phyloP scores from a whole-genome alignment of 2,797 vertebrate species.

The Rhynchonycteris naso region DNA sequence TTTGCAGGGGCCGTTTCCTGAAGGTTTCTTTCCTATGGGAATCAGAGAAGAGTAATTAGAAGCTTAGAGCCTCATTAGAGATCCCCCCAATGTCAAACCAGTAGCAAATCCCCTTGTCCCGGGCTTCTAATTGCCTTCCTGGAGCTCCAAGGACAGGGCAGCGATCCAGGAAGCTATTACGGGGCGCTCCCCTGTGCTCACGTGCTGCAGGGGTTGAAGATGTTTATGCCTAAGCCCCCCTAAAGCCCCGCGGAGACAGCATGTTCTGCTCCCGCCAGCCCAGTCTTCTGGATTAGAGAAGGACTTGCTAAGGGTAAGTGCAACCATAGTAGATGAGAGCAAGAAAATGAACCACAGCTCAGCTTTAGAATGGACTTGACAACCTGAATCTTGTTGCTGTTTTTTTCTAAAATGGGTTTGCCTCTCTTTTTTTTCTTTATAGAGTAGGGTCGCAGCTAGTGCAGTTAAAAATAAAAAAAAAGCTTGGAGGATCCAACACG shows the following conservation, averaged over 20 bases:
- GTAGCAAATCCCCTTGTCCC: neutral
- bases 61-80: slow-evolving; percentile 62
- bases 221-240: neutral
- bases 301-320: slow-evolving; percentile 9
- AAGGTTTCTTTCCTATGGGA: neutral
- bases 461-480: neutral
- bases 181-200: neutral
- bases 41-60: slow-evolving; percentile 62
- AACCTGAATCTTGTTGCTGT: neutral
- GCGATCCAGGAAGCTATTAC: neutral
- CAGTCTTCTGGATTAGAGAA: neutral
- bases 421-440: neutral
- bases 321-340: neutral
- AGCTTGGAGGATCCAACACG: neutral
- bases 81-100: neutral
- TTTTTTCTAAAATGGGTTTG: neutral
- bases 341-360: neutral
- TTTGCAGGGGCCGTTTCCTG: neutral
- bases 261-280: neutral
- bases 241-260: neutral
- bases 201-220: neutral
- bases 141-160: neutral
- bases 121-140: slow-evolving; percentile 31
- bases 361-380: neutral
- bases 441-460: neutral